These are phyloP conservation scores for Danio aesculapii DNA, from an alignment of 2,797 vertebrate genomes.

Conservation along the genomic window DNA sequence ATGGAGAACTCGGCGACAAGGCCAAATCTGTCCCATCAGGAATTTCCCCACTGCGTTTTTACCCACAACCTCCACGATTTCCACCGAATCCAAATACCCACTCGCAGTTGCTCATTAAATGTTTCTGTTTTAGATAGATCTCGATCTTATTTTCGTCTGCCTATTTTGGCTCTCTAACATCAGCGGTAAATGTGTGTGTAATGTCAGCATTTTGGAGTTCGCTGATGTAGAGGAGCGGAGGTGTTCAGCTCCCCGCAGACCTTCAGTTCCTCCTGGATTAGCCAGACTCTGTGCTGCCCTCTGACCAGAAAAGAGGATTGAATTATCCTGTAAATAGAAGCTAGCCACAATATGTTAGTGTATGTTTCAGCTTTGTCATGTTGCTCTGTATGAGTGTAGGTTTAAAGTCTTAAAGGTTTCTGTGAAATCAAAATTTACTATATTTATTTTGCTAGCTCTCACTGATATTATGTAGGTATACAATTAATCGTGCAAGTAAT, in stretches of 20 bases:
- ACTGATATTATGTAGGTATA: no score
- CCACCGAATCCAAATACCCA: background rate
- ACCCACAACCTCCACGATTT: background rate
- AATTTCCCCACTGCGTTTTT: background rate
- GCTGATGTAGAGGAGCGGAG: slow-evolving; percentile 11
- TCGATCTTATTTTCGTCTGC: no score
- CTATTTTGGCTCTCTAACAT: background rate
- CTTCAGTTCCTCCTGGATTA: slow-evolving; percentile 28
- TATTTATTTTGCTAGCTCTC: no score
- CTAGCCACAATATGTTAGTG: background rate
- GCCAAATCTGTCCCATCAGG: background rate
- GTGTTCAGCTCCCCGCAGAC: slow-evolving; percentile 2
- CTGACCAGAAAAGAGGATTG: slow-evolving; percentile 47
- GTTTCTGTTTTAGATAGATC: background rate
- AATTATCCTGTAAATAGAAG: background rate
- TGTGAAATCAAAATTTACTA: no score
- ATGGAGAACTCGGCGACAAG: background rate
- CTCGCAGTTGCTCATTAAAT: background rate
- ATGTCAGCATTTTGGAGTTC: slow-evolving; percentile 9
- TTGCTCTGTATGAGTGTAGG: background rate
- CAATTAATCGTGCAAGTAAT: no score
- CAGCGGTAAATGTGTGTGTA: background rate
- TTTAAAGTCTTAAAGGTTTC: no score
- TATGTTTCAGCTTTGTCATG: slow-evolving; percentile 14
- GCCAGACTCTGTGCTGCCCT: slow-evolving; percentile 16